Percentiles rank a stretch among this genome's conserved stretches.
Conservation (phyloP, 2,113 vertebrate species). For the Syngnathus floridae region DNA sequence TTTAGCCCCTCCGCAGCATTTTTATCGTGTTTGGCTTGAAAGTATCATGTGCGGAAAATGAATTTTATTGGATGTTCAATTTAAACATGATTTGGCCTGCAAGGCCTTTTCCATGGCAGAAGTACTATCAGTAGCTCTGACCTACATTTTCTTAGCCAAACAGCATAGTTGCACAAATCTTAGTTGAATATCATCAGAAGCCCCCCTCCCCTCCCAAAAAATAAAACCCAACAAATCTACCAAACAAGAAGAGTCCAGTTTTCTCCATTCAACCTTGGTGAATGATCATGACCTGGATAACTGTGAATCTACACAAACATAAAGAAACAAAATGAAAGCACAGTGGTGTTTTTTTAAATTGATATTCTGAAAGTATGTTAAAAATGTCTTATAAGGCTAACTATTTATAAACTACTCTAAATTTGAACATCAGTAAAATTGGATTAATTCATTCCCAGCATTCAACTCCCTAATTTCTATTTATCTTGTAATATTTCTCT, state of each 20-base stretch:
- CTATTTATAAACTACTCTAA: background rate
- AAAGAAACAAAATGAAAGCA: background rate
- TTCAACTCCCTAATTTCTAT: background rate
- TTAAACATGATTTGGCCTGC: background rate
- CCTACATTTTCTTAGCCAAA: background rate
- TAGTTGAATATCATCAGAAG: background rate
- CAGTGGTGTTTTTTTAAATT: background rate
- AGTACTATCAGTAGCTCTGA: background rate
- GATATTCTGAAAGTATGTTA: background rate
- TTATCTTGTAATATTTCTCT: background rate
- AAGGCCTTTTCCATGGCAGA: background rate
- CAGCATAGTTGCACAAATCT: background rate
- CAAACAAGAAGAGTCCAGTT: background rate
- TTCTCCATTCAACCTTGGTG: background rate
- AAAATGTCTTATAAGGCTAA: background rate
- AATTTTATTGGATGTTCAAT: background rate
- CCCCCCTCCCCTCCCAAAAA: background rate
- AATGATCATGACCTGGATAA: background rate
- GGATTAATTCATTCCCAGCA: background rate
- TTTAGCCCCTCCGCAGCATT: too few species aligned
- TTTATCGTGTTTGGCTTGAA: too few species aligned
- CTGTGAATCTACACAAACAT: background rate
- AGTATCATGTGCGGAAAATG: too few species aligned
- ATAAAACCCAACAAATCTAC: background rate
- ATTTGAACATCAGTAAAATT: background rate